A percentile compares a stretch with the other conserved stretches of the same genome.
phyloP scores from a whole-genome alignment of 2,113 vertebrate genomes.

The Microtus ochrogaster region DNA sequence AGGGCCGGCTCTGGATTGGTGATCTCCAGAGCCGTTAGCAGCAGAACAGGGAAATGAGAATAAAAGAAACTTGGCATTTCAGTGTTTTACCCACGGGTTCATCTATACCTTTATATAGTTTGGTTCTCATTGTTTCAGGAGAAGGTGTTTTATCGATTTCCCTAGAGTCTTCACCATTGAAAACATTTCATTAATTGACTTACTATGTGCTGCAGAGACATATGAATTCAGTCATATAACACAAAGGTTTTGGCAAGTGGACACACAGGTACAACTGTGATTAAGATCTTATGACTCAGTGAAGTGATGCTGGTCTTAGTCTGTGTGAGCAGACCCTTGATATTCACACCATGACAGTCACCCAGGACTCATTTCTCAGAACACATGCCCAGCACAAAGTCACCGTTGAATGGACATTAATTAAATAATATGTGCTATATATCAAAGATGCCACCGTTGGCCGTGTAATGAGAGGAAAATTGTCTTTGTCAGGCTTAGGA shows the following conservation, averaged over 20 bases:
- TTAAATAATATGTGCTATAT: neutral
- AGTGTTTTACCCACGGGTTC: conserved; percentile 23
- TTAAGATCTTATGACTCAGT: neutral
- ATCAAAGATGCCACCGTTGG: accelerated
- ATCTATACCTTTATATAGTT: conserved; percentile 24
- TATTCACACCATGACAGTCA: neutral
- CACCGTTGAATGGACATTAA: neutral
- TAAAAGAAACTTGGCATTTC: conserved; percentile 13
- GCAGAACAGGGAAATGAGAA: neutral
- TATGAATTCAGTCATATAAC: neutral
- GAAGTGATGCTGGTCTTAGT: neutral
- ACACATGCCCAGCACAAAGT: neutral
- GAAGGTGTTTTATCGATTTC: neutral
- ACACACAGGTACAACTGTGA: too few relatives aligned
- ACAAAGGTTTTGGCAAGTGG: neutral
- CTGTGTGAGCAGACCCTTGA: neutral
- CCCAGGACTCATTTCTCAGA: neutral
- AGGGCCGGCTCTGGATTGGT: neutral
- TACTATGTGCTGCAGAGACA: neutral
- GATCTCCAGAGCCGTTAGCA: conserved; percentile 29
- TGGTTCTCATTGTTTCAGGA: conserved; percentile 49
- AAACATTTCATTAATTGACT: neutral
- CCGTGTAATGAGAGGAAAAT: accelerated
- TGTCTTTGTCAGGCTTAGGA: neutral
- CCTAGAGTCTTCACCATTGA: neutral